phyloP scores from a whole-genome alignment of 2,888 invertebrate genomes.

The Junonia oenone region DNA sequence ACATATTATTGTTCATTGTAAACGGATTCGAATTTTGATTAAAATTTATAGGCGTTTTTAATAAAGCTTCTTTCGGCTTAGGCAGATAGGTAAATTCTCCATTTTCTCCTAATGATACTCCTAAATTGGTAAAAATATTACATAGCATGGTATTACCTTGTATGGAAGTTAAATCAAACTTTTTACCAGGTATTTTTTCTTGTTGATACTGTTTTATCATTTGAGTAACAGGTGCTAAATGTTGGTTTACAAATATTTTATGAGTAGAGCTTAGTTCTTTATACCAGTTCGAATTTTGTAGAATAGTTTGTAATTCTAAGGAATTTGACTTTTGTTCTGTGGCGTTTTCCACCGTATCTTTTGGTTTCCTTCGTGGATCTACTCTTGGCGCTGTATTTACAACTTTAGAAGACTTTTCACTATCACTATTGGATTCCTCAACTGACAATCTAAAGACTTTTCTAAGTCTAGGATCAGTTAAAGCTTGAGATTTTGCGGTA shows the following conservation, averaged over 20 bases:
- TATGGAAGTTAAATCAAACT: conserved; percentile 74
- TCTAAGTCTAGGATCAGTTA: conserved; percentile 86
- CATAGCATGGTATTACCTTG: conserved; percentile 74
- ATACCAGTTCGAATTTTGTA: conserved; percentile 85
- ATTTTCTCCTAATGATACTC: conserved; percentile 78
- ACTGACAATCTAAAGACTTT: conserved; percentile 86
- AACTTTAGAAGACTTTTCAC: conserved; percentile 62
- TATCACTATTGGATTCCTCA: conserved; percentile 82
- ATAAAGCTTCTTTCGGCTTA: conserved; percentile 67
- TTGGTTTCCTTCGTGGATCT: conserved; percentile 71
- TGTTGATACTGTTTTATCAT: conserved; percentile 82
- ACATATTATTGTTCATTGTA: conserved; percentile 52
- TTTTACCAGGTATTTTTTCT: conserved; percentile 74
- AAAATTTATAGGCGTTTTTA: conserved; percentile 65
- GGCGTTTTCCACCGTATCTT: conserved; percentile 47
- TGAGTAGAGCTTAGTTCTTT: conserved; percentile 85
- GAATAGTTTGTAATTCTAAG: conserved; percentile 80
- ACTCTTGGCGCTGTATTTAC: conserved; percentile 59
- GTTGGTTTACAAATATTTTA: conserved; percentile 85
- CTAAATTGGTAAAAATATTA: conserved; percentile 82
- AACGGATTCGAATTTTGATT: conserved; percentile 57
- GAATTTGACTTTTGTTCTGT: conserved; percentile 55
- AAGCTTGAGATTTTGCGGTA: conserved; percentile 84
- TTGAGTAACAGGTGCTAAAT: conserved; percentile 81
- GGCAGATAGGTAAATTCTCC: conserved; percentile 75